Evolutionary conservation across 2,797 vertebrate genomes (phyloP).

Genomic region (Diplodus sargus): DNA sequence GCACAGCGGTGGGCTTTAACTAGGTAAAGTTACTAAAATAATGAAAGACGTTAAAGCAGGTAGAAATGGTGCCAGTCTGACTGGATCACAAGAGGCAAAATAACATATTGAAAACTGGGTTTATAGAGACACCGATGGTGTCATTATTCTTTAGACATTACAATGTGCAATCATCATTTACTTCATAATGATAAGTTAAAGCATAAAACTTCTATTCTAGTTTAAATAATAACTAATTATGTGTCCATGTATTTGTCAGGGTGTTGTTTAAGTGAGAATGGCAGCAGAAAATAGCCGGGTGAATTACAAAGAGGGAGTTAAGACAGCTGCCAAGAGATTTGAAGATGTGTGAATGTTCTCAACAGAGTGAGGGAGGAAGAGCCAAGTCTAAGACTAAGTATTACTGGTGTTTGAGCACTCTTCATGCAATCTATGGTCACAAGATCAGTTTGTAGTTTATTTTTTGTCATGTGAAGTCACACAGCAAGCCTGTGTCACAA

Average conservation of each 20-base stretch:
- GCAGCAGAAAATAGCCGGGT: conserved; percentile 25
- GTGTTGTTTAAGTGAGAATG: conserved; percentile 11
- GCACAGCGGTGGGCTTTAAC: neutral
- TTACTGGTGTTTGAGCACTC: neutral
- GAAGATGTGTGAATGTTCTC: conserved; percentile 21
- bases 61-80: no score
- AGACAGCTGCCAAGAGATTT: conserved; percentile 40
- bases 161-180: no score
- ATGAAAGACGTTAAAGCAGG: no score
- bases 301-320: conserved; percentile 16
- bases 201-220: no score
- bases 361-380: neutral
- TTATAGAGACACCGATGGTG: no score
- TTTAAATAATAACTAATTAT: neutral
- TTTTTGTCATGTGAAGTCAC: conserved; percentile 35
- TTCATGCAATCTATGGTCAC: neutral
- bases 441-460: conserved; percentile 11
- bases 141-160: no score
- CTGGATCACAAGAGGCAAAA: no score
- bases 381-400: neutral
- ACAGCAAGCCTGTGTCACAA: conserved; percentile 28
- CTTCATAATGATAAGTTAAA: no score
- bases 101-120: no score
- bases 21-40: neutral
- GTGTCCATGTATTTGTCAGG: conserved; percentile 14